Conservation (phyloP, 2,797 vertebrate species). For the Brachyrhaphis roseni region DNA sequence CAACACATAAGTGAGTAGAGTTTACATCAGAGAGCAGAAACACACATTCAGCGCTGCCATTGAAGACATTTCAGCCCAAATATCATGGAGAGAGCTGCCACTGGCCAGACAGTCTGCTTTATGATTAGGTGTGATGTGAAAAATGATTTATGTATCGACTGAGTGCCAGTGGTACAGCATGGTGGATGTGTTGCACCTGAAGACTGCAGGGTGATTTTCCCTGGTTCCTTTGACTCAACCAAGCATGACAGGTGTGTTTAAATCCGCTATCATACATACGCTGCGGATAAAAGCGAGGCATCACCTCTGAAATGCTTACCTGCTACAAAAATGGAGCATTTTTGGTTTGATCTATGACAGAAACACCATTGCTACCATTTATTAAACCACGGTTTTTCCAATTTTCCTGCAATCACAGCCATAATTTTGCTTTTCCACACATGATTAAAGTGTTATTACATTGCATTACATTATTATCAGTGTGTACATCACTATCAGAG, state of each 20-base stretch:
- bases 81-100: constrained; percentile 1
- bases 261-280: constrained; percentile 15
- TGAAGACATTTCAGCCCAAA: constrained; percentile 7
- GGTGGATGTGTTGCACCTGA: constrained; percentile 23
- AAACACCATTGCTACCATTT: neutral
- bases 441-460: constrained; percentile 40
- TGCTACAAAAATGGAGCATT: constrained; percentile 1
- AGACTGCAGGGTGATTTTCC: constrained; percentile 36
- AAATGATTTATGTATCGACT: constrained; percentile 51
- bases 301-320: constrained; percentile 9
- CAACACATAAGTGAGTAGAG: neutral
- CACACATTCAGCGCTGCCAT: constrained; percentile 8
- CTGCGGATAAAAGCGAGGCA: neutral
- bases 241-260: constrained; percentile 44
- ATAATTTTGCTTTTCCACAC: constrained; percentile 19
- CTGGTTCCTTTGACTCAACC: constrained; percentile 18
- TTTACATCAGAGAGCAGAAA: neutral
- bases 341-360: neutral
- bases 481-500: constrained; percentile 7
- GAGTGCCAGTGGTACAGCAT: constrained; percentile 8
- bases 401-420: constrained; percentile 9
- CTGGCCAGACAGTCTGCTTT: constrained; percentile 10
- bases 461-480: constrained; percentile 9
- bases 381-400: constrained; percentile 14
- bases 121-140: constrained; percentile 25